Evolutionary conservation across 2,797 vertebrate genomes (phyloP).

Genomic region (Babyrousa celebensis): DNA sequence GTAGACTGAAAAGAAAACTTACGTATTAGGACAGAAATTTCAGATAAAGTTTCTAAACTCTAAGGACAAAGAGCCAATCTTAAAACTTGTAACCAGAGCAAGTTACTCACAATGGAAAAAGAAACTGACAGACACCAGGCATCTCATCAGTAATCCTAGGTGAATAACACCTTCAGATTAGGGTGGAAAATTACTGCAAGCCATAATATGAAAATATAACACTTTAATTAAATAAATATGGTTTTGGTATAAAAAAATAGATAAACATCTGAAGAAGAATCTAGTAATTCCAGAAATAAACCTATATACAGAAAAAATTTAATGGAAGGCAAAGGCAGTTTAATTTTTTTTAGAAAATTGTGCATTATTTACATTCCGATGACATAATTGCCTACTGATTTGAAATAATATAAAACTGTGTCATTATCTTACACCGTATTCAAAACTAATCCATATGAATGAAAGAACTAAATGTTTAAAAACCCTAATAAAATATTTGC

Average conservation of each 20-base stretch:
- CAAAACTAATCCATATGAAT: background rate
- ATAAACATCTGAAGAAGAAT: background rate
- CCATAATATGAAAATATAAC: background rate
- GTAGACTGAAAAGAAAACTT: background rate
- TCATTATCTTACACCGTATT: background rate
- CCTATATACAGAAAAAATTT: background rate
- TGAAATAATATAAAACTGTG: conserved; percentile 48
- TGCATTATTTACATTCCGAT: background rate
- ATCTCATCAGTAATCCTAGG: background rate
- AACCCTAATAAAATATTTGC: conserved; percentile 12
- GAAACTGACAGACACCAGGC: background rate
- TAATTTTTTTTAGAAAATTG: conserved; percentile 36
- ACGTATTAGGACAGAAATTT: background rate
- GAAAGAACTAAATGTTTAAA: background rate
- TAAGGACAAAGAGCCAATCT: background rate
- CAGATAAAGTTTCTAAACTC: background rate
- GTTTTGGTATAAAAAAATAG: background rate
- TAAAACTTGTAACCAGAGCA: background rate
- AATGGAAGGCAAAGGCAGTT: background rate
- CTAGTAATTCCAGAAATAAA: conserved; percentile 17
- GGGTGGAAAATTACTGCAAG: background rate
- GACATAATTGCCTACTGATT: background rate
- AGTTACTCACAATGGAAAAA: background rate
- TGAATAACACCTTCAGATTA: background rate
- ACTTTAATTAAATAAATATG: background rate